Evolutionary conservation across 2,888 invertebrate genomes (phyloP).

Genomic region (Drosophila phalerata): DNA sequence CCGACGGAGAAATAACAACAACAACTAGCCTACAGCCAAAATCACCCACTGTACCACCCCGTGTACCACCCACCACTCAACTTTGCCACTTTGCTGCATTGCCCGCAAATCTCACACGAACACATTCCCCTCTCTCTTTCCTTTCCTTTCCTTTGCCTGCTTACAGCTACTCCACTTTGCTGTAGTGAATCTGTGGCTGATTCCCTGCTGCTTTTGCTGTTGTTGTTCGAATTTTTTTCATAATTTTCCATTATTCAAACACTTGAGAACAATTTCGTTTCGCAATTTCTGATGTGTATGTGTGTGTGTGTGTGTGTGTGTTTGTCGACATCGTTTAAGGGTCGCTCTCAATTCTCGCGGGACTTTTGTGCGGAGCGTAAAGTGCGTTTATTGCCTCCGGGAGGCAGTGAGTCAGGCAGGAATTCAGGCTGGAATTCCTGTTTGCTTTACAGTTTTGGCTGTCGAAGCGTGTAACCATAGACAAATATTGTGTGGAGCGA

Average conservation of each 20-base stretch:
- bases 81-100: conserved; percentile 41
- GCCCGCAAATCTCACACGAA: conserved; percentile 49
- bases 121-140: neutral
- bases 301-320: conserved; percentile 25
- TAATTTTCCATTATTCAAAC: conserved; percentile 80
- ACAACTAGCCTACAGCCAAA: conserved; percentile 20
- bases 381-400: conserved; percentile 71
- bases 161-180: neutral
- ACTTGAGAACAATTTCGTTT: conserved; percentile 67
- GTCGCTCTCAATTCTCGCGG: conserved; percentile 61
- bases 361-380: conserved; percentile 63
- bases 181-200: neutral
- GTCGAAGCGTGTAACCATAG: conserved; percentile 79
- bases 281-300: conserved; percentile 47
- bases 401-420: conserved; percentile 1
- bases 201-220: conserved; percentile 39
- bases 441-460: conserved; percentile 80
- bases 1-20: conserved; percentile 38
- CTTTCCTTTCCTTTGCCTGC: neutral
- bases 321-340: conserved; percentile 57
- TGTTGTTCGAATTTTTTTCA: conserved; percentile 79
- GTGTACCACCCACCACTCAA: conserved; percentile 12
- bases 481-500: conserved; percentile 72
- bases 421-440: conserved; percentile 38
- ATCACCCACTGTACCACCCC: conserved; percentile 7